Conservation (phyloP, 2,113 vertebrate species). For the Potamarius usumacintae region DNA sequence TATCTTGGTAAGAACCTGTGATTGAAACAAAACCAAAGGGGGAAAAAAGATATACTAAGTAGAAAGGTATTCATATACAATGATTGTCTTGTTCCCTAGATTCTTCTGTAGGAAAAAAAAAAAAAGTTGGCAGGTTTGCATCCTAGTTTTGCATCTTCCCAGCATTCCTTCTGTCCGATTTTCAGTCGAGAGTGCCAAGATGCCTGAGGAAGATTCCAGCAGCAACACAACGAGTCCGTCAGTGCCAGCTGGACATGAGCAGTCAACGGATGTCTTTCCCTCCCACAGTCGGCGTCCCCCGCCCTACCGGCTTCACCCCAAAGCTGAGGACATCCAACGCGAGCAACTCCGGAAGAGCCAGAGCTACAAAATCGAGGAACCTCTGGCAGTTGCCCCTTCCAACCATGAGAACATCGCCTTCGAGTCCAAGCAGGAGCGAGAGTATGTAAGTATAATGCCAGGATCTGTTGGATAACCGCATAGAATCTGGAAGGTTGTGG, state of each 20-base stretch:
- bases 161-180: slow-evolving; percentile 34
- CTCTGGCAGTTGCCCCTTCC: slow-evolving; percentile 73
- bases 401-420: slow-evolving; percentile 89
- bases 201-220: slow-evolving; percentile 76
- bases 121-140: slow-evolving; percentile 16
- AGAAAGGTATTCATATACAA: slow-evolving; percentile 17
- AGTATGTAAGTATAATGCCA: slow-evolving; percentile 82
- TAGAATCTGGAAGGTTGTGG: slow-evolving; percentile 19
- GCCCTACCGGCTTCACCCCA: slow-evolving; percentile 66
- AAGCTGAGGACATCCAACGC: slow-evolving; percentile 80
- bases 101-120: slow-evolving; percentile 9
- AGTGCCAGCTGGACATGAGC: slow-evolving; percentile 60
- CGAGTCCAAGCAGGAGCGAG: slow-evolving; percentile 84
- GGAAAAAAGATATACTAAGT: neutral
- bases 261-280: slow-evolving; percentile 64
- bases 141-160: neutral
- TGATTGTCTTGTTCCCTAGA: slow-evolving; percentile 16
- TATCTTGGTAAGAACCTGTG: neutral
- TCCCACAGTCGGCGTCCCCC: slow-evolving; percentile 50
- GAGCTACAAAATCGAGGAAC: slow-evolving; percentile 82
- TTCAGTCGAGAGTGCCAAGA: slow-evolving; percentile 72
- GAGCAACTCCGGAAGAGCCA: slow-evolving; percentile 82
- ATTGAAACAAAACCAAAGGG: neutral
- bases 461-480: slow-evolving; percentile 11
- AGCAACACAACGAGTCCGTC: slow-evolving; percentile 66